These are phyloP conservation scores for Zoanthus sansibaricus DNA, from an alignment of 92 coral and sea anemone species.

Conservation along the genomic window DNA sequence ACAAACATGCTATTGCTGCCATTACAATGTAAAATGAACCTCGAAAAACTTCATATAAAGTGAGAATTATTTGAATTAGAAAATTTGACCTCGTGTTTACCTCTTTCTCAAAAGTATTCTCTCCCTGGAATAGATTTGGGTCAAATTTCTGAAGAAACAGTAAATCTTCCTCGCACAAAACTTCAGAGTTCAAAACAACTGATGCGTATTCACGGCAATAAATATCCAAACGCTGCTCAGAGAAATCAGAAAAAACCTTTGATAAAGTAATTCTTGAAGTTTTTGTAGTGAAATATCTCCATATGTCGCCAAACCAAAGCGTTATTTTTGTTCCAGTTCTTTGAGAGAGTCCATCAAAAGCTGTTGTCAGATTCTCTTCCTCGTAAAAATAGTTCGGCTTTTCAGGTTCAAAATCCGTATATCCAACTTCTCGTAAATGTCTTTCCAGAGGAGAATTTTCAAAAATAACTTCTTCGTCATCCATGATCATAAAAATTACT, in stretches of 20 bases:
- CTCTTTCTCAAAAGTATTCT: constrained; percentile 3
- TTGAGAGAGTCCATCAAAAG: not conserved
- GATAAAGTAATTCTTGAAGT: not conserved
- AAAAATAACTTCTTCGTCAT: constrained; percentile 84
- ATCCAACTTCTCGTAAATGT: constrained; percentile 88
- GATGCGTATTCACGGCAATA: constrained; percentile 60
- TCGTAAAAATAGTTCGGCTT: constrained; percentile 1
- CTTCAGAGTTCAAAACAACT: constrained; percentile 66
- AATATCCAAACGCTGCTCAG: constrained; percentile 35
- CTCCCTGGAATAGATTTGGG: constrained; percentile 62
- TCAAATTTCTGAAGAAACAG: constrained; percentile 82
- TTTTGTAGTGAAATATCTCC: not conserved
- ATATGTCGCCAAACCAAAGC: constrained; percentile 4
- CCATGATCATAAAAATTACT: constrained; percentile 11
- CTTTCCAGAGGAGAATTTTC: constrained; percentile 93
- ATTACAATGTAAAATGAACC: not conserved
- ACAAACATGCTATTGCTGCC: constrained; percentile 8
- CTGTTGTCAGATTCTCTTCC: constrained; percentile 19
- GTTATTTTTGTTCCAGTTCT: not conserved
- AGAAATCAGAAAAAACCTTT: not conserved
- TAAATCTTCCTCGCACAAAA: constrained; percentile 78
- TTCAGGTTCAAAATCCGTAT: constrained; percentile 80
- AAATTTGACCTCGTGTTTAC: not conserved
- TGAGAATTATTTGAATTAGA: not conserved
- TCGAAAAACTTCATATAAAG: not conserved